Percentiles rank a stretch among this genome's conserved stretches.
phyloP scores from a whole-genome alignment of 2,797 vertebrate genomes.

The Tamandua tetradactyla region DNA sequence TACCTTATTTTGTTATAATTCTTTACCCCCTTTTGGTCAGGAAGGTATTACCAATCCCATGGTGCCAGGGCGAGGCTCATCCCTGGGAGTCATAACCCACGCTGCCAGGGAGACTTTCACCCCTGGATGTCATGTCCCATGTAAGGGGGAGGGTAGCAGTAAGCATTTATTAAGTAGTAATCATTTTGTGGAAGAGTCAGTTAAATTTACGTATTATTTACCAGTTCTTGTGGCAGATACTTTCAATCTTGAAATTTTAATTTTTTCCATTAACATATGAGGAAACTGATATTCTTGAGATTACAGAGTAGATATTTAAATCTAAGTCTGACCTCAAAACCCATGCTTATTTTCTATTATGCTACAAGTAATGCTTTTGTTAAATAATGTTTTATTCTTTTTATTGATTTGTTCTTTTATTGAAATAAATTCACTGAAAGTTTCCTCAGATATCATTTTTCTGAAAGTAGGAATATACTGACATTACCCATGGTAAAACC shows the following conservation, averaged over 20 bases:
- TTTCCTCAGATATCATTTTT: not conserved
- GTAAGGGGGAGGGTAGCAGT: no score
- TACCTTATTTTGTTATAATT: no score
- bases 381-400: constrained; percentile 7
- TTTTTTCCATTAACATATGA: not conserved
- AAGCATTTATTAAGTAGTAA: not conserved
- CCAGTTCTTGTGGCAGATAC: not conserved
- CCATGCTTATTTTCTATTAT: not conserved
- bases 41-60: no score
- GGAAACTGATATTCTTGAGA: not conserved
- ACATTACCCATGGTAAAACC: not conserved
- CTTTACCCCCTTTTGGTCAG: no score
- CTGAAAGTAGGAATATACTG: not conserved
- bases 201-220: not conserved
- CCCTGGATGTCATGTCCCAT: no score
- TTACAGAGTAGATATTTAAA: constrained; percentile 8
- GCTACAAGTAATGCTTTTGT: constrained; percentile 39
- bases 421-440: not conserved
- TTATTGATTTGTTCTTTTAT: not conserved
- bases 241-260: not conserved
- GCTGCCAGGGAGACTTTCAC: no score
- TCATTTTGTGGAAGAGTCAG: not conserved
- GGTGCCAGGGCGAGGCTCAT: no score
- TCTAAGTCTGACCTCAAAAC: constrained; percentile 39
- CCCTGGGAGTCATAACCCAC: no score